phyloP scores from a whole-genome alignment of 2,797 vertebrate genomes.

The Schizopygopsis pylzovi region DNA sequence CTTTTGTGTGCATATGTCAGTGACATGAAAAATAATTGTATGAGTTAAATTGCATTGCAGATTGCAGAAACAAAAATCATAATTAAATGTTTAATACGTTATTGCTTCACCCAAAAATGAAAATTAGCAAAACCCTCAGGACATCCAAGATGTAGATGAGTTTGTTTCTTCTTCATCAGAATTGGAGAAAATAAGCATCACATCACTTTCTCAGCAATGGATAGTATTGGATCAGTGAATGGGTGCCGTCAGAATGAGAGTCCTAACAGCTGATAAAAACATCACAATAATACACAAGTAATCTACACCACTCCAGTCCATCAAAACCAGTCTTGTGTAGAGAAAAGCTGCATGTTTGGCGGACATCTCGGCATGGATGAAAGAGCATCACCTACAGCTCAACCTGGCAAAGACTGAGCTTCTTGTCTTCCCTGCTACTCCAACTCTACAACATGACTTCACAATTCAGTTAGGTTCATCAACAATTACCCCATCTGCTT shows the following conservation, averaged over 20 bases:
- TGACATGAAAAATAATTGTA: neutral
- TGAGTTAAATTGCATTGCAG: neutral
- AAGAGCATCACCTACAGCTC: no score
- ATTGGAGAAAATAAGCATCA: neutral
- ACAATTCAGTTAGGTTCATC: no score
- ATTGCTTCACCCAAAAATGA: neutral
- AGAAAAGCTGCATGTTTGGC: neutral
- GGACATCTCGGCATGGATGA: no score
- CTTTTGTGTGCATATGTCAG: no score
- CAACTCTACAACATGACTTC: no score
- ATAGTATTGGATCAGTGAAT: neutral
- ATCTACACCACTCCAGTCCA: neutral
- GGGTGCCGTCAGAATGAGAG: neutral
- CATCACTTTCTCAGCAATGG: neutral
- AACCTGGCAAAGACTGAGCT: no score
- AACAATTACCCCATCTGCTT: no score
- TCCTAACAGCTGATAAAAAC: neutral
- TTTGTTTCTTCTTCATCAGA: neutral
- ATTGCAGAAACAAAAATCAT: neutral
- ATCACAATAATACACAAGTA: neutral
- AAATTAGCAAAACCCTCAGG: neutral
- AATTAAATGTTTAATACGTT: neutral
- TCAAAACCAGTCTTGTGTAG: neutral
- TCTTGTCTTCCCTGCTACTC: no score
- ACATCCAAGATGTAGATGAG: neutral